Conservation (phyloP, 2,113 vertebrate genomes). For the Hippocampus mohnikei region DNA sequence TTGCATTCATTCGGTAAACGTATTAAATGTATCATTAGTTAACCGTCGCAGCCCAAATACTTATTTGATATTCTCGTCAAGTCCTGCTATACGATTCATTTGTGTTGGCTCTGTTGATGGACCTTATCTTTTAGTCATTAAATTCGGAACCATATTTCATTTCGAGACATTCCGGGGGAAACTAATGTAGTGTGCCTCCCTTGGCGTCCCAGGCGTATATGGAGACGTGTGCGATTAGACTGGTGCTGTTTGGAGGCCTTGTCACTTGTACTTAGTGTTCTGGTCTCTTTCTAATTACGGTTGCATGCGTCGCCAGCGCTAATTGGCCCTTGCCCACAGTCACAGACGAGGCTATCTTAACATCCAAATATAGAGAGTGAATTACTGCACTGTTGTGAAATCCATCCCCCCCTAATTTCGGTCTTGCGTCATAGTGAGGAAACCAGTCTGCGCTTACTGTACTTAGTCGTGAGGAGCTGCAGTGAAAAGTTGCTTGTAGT, state of each 20-base stretch:
- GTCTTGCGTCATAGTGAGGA: conserved; percentile 17
- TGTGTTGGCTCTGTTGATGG: conserved; percentile 1
- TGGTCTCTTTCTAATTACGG: conserved; percentile 58
- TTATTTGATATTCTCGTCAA: not conserved
- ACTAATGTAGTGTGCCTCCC: conserved; percentile 51
- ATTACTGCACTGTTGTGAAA: conserved; percentile 46
- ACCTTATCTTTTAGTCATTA: not conserved
- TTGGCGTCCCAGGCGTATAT: conserved; percentile 31
- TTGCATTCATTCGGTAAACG: not conserved
- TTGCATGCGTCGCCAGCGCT: conserved; percentile 35
- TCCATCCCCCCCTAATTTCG: conserved; percentile 9
- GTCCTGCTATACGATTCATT: not conserved
- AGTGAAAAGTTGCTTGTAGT: too few species aligned
- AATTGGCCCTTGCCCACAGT: conserved; percentile 9
- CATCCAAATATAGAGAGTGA: conserved; percentile 44
- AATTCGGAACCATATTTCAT: not conserved
- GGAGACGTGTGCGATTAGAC: conserved; percentile 54
- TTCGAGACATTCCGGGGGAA: not conserved
- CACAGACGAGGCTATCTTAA: conserved; percentile 34
- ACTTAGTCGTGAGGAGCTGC: not conserved
- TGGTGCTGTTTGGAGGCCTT: conserved; percentile 50
- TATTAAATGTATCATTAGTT: not conserved
- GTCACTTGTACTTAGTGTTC: conserved; percentile 55
- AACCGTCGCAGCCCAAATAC: not conserved
- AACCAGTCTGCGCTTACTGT: conserved; percentile 36